Base-by-base conservation (phyloP, 2,888 invertebrate genomes). In the Tolmerus cingulatus region DNA sequence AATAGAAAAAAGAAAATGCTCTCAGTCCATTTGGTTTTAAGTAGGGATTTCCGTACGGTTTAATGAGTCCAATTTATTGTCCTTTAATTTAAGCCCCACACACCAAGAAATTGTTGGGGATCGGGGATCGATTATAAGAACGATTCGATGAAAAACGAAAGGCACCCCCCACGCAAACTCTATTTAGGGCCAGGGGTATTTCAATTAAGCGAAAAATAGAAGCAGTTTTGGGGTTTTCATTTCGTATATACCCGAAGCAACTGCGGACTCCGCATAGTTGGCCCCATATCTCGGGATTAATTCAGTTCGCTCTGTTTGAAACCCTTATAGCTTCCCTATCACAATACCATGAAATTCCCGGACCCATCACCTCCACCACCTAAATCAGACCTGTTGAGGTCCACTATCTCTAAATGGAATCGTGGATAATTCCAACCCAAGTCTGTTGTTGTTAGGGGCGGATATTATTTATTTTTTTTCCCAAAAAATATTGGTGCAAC, bases 21-120 rank as follows among this genome's bases (percentile, higher is more conserved):
- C 55, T 55, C 51, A 79, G 16, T 79, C 79, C 55, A 79, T 66
- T 79, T 79, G 79, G 51, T 79, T 51, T 79, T 79, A 79, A 79
- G 46, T n/a, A 79, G 51, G 79, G 79, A 79, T 79, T 79, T 79
- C 51, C 51, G 12, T 79, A 46, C 46, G 79, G 51, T 51, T 79
- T 55, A 79, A 79, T 51, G 79, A 79, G 23, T 27, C 27, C 51
- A 79, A 79, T 79, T 79, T 79, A 79, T 79, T 79, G 79, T 79
- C 51, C 16, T 79, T 51, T 79, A 79, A 46, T 14, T 16, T 1
- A 16, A 51, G 16, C 51, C 79, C 51, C 16, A 78, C 51, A 46
- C 51, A 79, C 51, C 14, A 46, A 46, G 43, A 16, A 79, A 79
- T 27, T 51, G 27, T 12, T 46, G 8, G 5, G 5, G 30, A 30